These are phyloP conservation scores for Sebastes variabilis DNA, from an alignment of 2,797 vertebrate species.

Conservation along the genomic window DNA sequence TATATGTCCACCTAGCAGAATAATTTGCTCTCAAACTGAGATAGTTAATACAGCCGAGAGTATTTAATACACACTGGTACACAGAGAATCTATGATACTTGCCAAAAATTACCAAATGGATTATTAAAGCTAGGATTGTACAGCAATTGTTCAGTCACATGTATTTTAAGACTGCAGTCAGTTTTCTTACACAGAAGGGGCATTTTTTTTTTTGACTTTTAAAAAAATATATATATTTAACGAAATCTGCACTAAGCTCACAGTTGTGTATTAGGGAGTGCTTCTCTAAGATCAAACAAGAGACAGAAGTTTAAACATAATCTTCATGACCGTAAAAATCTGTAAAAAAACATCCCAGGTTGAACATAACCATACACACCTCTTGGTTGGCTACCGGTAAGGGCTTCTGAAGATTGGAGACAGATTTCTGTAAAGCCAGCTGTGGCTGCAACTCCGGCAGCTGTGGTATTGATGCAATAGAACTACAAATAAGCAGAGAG, in stretches of 20 bases:
- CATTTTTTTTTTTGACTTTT: not conserved
- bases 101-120: not conserved
- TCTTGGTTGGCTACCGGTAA: slow-evolving; percentile 92
- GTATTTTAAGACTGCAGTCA: not conserved
- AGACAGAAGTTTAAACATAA: not conserved
- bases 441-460: slow-evolving; percentile 97
- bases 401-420: slow-evolving; percentile 99
- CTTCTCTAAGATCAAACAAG: not conserved
- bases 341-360: not conserved
- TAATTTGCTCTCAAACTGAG: not conserved
- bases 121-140: not conserved
- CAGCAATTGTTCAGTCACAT: not conserved
- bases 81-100: not conserved
- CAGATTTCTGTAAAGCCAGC: slow-evolving; percentile 99
- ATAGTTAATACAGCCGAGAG: not conserved
- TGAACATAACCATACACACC: slow-evolving; percentile 76
- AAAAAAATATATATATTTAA: not conserved
- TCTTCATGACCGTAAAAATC: not conserved
- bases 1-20: not conserved
- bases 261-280: not conserved
- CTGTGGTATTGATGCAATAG: slow-evolving; percentile 94
- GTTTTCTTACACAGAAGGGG: not conserved
- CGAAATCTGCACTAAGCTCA: not conserved
- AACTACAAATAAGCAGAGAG: slow-evolving; percentile 81
- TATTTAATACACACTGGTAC: not conserved